Conservation (phyloP, 2,888 invertebrate species). For the Lydus trimaculatus region DNA sequence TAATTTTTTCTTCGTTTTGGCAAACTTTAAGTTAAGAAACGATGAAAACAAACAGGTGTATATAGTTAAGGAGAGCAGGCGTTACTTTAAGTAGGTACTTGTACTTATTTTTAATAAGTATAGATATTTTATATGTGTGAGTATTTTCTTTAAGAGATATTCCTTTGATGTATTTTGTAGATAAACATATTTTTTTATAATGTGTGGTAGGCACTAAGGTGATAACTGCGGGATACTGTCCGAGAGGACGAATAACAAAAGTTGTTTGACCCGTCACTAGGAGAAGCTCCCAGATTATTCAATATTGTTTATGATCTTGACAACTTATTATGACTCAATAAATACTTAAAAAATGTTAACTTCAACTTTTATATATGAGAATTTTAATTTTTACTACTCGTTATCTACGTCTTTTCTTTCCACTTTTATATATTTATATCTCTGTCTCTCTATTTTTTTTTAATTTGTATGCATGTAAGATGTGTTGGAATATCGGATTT, state of each 20-base stretch:
- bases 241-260: constrained; percentile 22
- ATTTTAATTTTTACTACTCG: constrained; percentile 53
- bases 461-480: neutral
- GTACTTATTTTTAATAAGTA: neutral
- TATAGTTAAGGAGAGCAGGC: neutral
- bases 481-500: neutral
- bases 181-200: constrained; percentile 30
- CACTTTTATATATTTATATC: too few species aligned
- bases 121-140: neutral
- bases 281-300: constrained; percentile 56
- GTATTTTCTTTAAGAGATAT: neutral
- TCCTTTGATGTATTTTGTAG: constrained; percentile 22
- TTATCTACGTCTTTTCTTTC: constrained; percentile 27
- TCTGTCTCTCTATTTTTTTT: constrained; percentile 19
- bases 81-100: neutral
- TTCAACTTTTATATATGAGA: constrained; percentile 52
- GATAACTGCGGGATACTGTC: constrained; percentile 33
- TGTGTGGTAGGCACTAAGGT: constrained; percentile 20
- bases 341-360: constrained; percentile 55
- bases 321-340: constrained; percentile 61
- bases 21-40: neutral
- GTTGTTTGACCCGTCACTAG: constrained; percentile 49
- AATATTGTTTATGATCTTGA: constrained; percentile 58
- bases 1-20: neutral
- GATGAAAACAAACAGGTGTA: neutral